phyloP scores from a whole-genome alignment of 2,888 invertebrate species.

The Leptinotarsa juncta region DNA sequence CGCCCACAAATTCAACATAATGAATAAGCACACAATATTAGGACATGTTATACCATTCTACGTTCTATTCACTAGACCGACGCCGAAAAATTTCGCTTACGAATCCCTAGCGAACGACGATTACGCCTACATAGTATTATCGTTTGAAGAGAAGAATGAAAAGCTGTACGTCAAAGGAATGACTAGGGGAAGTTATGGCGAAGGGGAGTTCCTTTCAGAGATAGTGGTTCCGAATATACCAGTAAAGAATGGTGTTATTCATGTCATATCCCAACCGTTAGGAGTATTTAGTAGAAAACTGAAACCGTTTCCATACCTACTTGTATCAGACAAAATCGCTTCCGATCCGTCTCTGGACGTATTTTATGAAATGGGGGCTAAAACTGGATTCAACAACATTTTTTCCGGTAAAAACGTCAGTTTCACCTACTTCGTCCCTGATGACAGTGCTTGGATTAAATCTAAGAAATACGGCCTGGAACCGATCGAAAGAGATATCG shows the following conservation, averaged over 20 bases:
- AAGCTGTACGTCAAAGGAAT: slow-evolving; percentile 79
- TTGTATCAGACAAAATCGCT: slow-evolving; percentile 82
- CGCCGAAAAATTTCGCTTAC: slow-evolving; percentile 77
- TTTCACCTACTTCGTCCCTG: slow-evolving; percentile 91
- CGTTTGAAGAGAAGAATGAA: slow-evolving; percentile 77
- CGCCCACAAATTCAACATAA: slow-evolving; percentile 70
- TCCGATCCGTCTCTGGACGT: slow-evolving; percentile 86
- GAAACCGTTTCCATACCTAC: slow-evolving; percentile 86
- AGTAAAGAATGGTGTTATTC: slow-evolving; percentile 90
- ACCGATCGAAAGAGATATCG: slow-evolving; percentile 70
- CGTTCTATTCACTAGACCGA: slow-evolving; percentile 86
- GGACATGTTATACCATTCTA: slow-evolving; percentile 88
- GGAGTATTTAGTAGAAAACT: slow-evolving; percentile 88
- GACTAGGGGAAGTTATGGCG: slow-evolving; percentile 71
- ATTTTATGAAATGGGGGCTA: slow-evolving; percentile 79
- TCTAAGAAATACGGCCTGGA: slow-evolving; percentile 41
- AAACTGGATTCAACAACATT: slow-evolving; percentile 79
- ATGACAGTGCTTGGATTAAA: slow-evolving; percentile 85
- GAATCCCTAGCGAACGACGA: slow-evolving; percentile 84
- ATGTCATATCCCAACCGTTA: slow-evolving; percentile 88
- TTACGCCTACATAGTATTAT: slow-evolving; percentile 82
- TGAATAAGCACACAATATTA: slow-evolving; percentile 84
- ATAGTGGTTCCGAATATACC: slow-evolving; percentile 88
- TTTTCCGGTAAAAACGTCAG: slow-evolving; percentile 73
- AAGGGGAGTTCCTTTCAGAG: slow-evolving; percentile 85